Conservation (phyloP, 2,888 invertebrate species). For the Physocephala rufipes region DNA sequence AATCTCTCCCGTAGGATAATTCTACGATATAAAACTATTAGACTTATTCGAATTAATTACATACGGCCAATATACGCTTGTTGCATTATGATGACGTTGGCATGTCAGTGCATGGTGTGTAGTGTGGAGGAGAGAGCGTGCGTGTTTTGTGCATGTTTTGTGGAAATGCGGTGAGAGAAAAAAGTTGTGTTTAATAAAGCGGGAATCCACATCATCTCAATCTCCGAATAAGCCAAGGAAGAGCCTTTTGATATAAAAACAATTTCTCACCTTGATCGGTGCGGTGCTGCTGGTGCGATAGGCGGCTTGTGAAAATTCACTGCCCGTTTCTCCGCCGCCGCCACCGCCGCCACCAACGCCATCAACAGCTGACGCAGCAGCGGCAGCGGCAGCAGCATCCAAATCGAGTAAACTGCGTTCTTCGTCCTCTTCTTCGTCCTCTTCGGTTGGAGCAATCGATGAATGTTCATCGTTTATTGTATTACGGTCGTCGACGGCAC, state of each 20-base stretch:
- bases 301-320: slow-evolving; percentile 54
- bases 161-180: no score
- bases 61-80: background rate
- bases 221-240: slow-evolving; percentile 52
- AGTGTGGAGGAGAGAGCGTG: background rate
- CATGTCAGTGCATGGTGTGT: background rate
- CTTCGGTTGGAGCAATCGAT: slow-evolving; percentile 76
- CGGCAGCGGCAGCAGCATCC: slow-evolving; percentile 37
- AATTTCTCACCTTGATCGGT: slow-evolving; percentile 70
- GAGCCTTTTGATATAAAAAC: slow-evolving; percentile 53
- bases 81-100: background rate
- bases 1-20: no score
- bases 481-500: slow-evolving; percentile 70
- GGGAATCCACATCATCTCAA: slow-evolving; percentile 35
- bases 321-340: slow-evolving; percentile 57
- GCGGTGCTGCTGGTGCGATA: slow-evolving; percentile 57
- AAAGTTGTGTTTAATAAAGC: slow-evolving; percentile 8
- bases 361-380: no score
- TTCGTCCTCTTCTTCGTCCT: slow-evolving; percentile 58
- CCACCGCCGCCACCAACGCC: slow-evolving; percentile 52
- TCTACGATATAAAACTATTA: no score
- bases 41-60: no score
- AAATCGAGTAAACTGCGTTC: slow-evolving; percentile 70
- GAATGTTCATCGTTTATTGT: slow-evolving; percentile 67
- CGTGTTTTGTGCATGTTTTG: no score